Percentiles rank a stretch among this genome's conserved stretches.
Evolutionary conservation across 2,797 vertebrate genomes (phyloP).

Genomic region (Syndactyla subalaris): DNA sequence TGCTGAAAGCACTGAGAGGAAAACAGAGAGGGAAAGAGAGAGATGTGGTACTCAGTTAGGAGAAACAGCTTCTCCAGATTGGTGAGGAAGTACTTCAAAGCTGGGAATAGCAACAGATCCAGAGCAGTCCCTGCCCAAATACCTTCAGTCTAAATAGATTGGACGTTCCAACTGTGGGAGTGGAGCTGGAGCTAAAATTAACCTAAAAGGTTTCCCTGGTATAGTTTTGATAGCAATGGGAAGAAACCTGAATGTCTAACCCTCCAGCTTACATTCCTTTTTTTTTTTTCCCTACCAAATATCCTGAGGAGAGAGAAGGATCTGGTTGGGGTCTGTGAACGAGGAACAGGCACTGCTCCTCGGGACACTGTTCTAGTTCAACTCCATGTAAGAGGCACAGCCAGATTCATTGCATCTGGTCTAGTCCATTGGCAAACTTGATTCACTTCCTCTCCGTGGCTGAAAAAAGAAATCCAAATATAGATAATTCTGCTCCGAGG

Average conservation of each 20-base stretch:
- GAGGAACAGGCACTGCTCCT: background rate
- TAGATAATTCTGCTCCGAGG: slow-evolving; percentile 55
- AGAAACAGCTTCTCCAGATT: background rate
- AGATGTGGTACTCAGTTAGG: background rate
- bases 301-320: background rate
- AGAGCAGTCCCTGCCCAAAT: background rate
- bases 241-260: background rate
- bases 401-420: background rate
- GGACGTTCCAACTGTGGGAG: background rate
- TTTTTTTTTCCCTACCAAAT: background rate
- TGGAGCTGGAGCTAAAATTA: background rate
- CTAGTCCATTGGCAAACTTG: slow-evolving; percentile 40
- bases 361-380: background rate
- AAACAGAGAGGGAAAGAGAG: background rate
- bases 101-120: background rate
- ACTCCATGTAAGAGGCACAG: background rate
- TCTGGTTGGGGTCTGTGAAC: background rate
- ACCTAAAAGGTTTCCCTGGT: background rate
- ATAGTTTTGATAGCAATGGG: background rate
- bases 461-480: slow-evolving; percentile 60
- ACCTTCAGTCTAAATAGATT: background rate
- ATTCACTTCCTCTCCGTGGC: slow-evolving; percentile 51
- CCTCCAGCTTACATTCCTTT: background rate
- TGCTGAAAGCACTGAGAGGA: background rate
- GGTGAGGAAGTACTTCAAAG: background rate